These are phyloP conservation scores for Sorex maritimensis DNA, from an alignment of 2,797 vertebrate genomes.

Conservation along the genomic window DNA sequence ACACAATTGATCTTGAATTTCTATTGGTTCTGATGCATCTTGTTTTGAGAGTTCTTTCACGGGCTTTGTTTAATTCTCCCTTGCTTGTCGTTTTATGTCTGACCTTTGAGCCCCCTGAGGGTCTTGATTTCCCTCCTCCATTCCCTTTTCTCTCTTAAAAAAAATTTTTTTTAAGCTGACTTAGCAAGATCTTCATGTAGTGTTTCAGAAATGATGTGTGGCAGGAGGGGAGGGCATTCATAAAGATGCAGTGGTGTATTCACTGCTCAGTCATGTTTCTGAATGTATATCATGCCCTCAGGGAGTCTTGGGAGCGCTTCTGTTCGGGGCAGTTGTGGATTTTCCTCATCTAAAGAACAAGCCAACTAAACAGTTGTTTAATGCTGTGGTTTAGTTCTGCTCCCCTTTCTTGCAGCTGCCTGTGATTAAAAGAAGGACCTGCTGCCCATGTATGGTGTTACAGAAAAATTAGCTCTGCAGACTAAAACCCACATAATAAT, in stretches of 20 bases:
- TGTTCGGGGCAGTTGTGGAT: conserved; percentile 30
- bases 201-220: conserved; percentile 62
- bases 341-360: conserved; percentile 38
- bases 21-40: conserved; percentile 81
- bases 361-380: conserved; percentile 50
- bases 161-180: conserved; percentile 59
- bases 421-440: conserved; percentile 1
- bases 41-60: conserved; percentile 84
- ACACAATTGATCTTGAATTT: conserved; percentile 84
- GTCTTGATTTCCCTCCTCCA: conserved; percentile 54
- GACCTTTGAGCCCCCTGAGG: conserved; percentile 73
- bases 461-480: not conserved
- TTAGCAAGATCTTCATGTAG: conserved; percentile 76
- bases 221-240: not conserved
- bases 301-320: conserved; percentile 42
- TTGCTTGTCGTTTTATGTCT: conserved; percentile 81
- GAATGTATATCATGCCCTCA: conserved; percentile 6
- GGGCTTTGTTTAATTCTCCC: conserved; percentile 84
- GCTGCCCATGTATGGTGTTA: not conserved
- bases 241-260: conserved; percentile 35
- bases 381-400: conserved; percentile 37
- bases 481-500: not conserved
- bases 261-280: conserved; percentile 1
- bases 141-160: conserved; percentile 47
- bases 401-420: not conserved